A percentile compares a stretch with the other conserved stretches of the same genome.
phyloP scores from a whole-genome alignment of 1,140 invertebrate species.

The Mizuhopecten yessoensis region DNA sequence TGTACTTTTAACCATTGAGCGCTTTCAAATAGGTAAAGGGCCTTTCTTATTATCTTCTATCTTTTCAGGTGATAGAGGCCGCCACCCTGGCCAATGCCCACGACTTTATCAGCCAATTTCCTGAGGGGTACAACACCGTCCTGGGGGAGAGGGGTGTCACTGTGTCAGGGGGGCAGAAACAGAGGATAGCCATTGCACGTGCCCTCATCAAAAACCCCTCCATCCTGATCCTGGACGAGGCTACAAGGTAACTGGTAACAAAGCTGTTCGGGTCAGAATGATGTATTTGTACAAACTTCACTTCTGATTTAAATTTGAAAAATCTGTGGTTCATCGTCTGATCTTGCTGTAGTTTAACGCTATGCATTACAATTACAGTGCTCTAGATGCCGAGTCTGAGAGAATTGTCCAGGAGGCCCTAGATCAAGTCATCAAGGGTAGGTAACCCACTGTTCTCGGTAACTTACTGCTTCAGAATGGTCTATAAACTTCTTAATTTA shows the following conservation, averaged over 20 bases:
- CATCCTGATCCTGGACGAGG: slow-evolving; percentile 94
- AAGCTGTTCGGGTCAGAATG: not conserved
- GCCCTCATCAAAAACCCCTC: slow-evolving; percentile 94
- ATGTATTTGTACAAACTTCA: too few relatives aligned
- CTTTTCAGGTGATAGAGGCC: slow-evolving; percentile 90
- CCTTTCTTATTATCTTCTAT: too few relatives aligned
- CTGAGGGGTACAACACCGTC: slow-evolving; percentile 92
- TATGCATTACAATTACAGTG: slow-evolving; percentile 85
- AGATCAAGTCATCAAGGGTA: slow-evolving; percentile 84
- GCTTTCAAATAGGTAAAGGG: too few relatives aligned
- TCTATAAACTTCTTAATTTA: too few relatives aligned
- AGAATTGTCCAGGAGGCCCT: slow-evolving; percentile 86
- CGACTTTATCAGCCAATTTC: slow-evolving; percentile 93
- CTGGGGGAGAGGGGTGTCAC: slow-evolving; percentile 95
- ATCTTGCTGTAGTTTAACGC: not conserved
- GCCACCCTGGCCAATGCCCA: slow-evolving; percentile 95
- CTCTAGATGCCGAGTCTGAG: slow-evolving; percentile 94
- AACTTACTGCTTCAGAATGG: not conserved
- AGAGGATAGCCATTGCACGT: slow-evolving; percentile 94
- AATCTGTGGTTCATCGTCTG: too few relatives aligned
- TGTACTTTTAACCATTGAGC: too few relatives aligned
- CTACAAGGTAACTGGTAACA: slow-evolving; percentile 90
- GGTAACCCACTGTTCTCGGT: not conserved
- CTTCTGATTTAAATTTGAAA: too few relatives aligned
- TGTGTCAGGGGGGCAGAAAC: slow-evolving; percentile 95